A percentile compares a stretch with the other conserved stretches of the same genome.
phyloP scores from a whole-genome alignment of 2,113 vertebrate species.

The Seriola quinqueradiata region DNA sequence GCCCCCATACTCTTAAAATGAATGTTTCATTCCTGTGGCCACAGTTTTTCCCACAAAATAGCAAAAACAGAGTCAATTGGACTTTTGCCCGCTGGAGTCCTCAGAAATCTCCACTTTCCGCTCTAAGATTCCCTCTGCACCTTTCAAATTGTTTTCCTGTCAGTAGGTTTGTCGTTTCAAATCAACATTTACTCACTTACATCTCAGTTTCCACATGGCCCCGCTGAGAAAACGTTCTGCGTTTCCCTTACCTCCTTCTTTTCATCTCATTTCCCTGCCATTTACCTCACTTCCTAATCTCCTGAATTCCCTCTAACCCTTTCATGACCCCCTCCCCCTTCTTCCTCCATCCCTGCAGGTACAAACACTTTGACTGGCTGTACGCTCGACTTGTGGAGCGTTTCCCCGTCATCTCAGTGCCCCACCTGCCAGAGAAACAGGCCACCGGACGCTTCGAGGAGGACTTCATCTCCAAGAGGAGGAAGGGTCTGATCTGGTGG shows the following conservation, averaged over 20 bases:
- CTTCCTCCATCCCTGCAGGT: conserved; percentile 70
- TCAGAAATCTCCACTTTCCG: conserved; percentile 46
- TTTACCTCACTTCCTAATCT: background rate
- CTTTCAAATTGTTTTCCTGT: conserved; percentile 46
- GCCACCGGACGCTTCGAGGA: conserved; percentile 97
- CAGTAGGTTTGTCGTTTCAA: conserved; percentile 8
- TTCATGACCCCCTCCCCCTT: background rate
- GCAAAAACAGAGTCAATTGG: conserved; percentile 43
- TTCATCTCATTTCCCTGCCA: background rate
- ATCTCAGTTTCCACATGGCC: conserved; percentile 5
- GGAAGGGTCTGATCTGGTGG: conserved; percentile 97
- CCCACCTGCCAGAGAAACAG: conserved; percentile 97
- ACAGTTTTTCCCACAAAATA: conserved; percentile 33
- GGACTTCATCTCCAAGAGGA: conserved; percentile 97
- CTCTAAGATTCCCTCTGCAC: conserved; percentile 25
- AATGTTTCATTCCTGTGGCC: conserved; percentile 27
- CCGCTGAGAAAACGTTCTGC: background rate
- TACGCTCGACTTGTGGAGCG: conserved; percentile 94
- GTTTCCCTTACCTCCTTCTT: background rate
- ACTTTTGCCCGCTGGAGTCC: conserved; percentile 4
- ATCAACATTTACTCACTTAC: conserved; percentile 7
- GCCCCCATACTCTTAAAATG: background rate
- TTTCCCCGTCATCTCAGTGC: conserved; percentile 96
- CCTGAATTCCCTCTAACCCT: no score
- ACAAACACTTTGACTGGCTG: conserved; percentile 99